Base-by-base conservation (phyloP, 2,797 vertebrate species). In the Cercopithecus neglectus region DNA sequence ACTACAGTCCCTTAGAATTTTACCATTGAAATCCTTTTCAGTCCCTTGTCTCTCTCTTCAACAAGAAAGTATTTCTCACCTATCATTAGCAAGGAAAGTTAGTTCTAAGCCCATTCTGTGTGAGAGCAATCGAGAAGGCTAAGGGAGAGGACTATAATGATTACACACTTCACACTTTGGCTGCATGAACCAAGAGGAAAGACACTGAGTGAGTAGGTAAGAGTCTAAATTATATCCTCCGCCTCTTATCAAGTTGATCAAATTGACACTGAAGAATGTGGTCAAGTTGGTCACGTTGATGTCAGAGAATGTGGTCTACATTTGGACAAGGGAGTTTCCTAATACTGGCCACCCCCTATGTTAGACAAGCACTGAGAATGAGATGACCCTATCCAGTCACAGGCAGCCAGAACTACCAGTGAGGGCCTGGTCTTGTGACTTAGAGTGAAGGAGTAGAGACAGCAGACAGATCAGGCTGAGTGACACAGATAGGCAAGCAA, bases 341-440 rank as follows among this genome's bases (percentile, higher is more conserved):
- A 39, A 24, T 16, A 33, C 26, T 22, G 36, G 19, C 8, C 5
- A 19, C 12, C 5, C n/a, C 26, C 26, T 17, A 13, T 8, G 33
- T 8, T 22, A 64, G n/a, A 92, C 12, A n/a, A 19, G 41, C 24
- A 55, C 30, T 22, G 9, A 59, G 57, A 90, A 55, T 19, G 1
- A 39, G 41, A 79, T 24, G 50, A 5, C 41, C 28, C 16, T 1
- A 0, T 1, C 12, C 6, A 2, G 10, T 24, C 55, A 8, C 0
- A 17, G 41, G 21, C 9, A 16, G n/a, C 2, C 8, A 2, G 7
- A 36, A 28, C 22, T 16, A 16, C 6, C 2, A 8, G 3, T 2
- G 2, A 87, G 8, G 72, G 41, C 19, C 64, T 13, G 2, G 8
- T 50, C 39, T 41, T n/a, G 26, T 50, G 53, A 67, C 46, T 26